Evolutionary conservation across 2,113 vertebrate genomes (phyloP), one percentile per base, ranked within the genome.

Genomic region (Heterotilapia buettikoferi): DNA sequence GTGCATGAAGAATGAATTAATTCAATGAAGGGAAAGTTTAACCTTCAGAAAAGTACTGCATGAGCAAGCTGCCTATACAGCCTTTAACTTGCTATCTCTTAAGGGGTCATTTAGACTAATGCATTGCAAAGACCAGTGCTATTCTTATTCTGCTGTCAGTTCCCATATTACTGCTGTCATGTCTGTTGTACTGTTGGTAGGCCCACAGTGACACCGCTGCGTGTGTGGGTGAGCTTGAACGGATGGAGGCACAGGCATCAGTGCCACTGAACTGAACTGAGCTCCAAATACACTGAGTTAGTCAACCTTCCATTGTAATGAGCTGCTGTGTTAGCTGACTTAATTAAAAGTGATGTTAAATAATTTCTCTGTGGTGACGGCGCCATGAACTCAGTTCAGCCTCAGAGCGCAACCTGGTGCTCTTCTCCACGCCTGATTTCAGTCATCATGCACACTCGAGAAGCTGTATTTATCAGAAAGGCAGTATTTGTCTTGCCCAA

Each of bases 281-380:
- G 88, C 88, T 87, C 6, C 19, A 86, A 91, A 90, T 90, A 43
- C 90, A 73, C 71, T 59, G 90, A 93, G 89, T 88, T 94, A 94
- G 93, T 95, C 90, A 94, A 57, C 80, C 91, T 84, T 87, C 88
- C 61, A 80, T 92, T 92, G 90, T 94, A 94, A 95, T 86, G 85
- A 92, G 89, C 90, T 59, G 90, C 92, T 89, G 89, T 86, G 87
- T 52, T 66, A 87, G 63, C 89, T 90, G 86, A 93, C 93, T 93
- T 95, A 93, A 96, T 96, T 95, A 95, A 95, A 96, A 94, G 90
- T 90, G 95, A 95, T 94, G 91, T 93, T 93, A 92, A 95, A 94
- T 95, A 90, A 95, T 95, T 95, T 93, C 86, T 92, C 90, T 38
- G 90, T 86, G 85, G 89, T 71, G 89, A 86, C 73, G 82, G 88